These are phyloP conservation scores for Heliconius hewitsoni DNA, from an alignment of 1,140 invertebrate genomes.

Conservation along the genomic window DNA sequence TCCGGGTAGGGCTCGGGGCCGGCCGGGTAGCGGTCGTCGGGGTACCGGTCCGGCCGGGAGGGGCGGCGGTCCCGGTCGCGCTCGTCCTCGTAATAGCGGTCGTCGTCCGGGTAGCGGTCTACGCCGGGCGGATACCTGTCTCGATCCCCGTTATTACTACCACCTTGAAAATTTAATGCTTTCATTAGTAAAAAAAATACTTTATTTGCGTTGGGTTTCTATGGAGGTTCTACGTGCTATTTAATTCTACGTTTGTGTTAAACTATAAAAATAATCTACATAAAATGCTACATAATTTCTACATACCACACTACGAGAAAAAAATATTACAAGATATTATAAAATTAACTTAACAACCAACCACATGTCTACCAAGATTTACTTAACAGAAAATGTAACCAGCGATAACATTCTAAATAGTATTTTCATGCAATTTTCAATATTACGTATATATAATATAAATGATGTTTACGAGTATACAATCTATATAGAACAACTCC, in stretches of 20 bases:
- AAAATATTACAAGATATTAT: background rate
- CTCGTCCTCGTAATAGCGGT: slow-evolving; percentile 57
- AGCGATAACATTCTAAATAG: background rate
- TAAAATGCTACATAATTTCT: background rate
- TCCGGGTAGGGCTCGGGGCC: slow-evolving; percentile 52
- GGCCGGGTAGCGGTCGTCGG: slow-evolving; percentile 75
- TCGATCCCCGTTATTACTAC: slow-evolving; percentile 67
- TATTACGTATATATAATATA: background rate
- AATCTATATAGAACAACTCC: slow-evolving; percentile 23
- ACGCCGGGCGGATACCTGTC: slow-evolving; percentile 78
- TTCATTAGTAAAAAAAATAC: slow-evolving; percentile 29
- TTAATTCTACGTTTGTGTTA: slow-evolving; percentile 17
- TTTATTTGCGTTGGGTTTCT: background rate
- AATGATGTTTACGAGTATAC: background rate
- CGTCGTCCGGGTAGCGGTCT: slow-evolving; percentile 79
- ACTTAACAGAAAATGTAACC: background rate
- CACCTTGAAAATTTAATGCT: slow-evolving; percentile 59
- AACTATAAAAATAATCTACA: background rate
- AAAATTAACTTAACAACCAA: background rate
- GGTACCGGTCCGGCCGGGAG: slow-evolving; percentile 75
- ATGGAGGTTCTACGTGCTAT: slow-evolving; percentile 19
- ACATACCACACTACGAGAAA: background rate
- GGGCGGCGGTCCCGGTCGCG: slow-evolving; percentile 55
- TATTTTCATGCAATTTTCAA: slow-evolving; percentile 3
- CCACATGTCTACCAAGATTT: background rate